Evolutionary conservation across 2,888 invertebrate species (phyloP).

Genomic region (Hermaeophaga mercurialis): DNA sequence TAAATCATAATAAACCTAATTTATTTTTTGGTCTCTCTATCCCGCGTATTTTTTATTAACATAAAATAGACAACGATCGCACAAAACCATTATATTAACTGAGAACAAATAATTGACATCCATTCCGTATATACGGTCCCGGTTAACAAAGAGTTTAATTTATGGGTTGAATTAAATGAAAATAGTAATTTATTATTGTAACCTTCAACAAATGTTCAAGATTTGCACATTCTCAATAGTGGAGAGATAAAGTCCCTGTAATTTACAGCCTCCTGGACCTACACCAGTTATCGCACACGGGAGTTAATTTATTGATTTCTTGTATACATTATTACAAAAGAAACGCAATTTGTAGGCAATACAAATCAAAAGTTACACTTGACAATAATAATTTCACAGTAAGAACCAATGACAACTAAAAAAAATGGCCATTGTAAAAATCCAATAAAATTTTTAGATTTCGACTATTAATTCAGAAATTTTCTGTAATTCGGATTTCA

Average conservation of each 20-base stretch:
- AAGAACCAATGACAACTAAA: no score
- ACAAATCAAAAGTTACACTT: no score
- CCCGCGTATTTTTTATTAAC: slow-evolving; percentile 1
- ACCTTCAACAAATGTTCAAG: slow-evolving; percentile 31
- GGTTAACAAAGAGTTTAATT: slow-evolving; percentile 34
- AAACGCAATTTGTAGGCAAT: no score
- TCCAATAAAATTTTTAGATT: no score
- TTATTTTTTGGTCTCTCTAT: neutral
- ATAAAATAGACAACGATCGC: slow-evolving; percentile 22
- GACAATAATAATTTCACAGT: no score
- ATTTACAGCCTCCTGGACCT: slow-evolving; percentile 13
- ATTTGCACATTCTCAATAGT: slow-evolving; percentile 16
- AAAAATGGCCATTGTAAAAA: no score
- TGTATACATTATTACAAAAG: no score
- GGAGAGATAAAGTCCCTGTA: slow-evolving; percentile 14
- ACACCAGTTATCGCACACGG: slow-evolving; percentile 11
- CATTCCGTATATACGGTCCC: slow-evolving; percentile 27
- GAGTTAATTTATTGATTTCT: slow-evolving; percentile 11
- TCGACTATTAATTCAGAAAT: no score
- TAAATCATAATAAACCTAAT: slow-evolving; percentile 6
- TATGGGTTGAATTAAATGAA: slow-evolving; percentile 29
- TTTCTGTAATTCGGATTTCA: no score
- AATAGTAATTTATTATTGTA: slow-evolving; percentile 31
- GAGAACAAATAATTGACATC: slow-evolving; percentile 31
- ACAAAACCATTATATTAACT: slow-evolving; percentile 25